These are phyloP conservation scores for Talpa occidentalis DNA, from an alignment of 2,113 vertebrate species.

Conservation along the genomic window DNA sequence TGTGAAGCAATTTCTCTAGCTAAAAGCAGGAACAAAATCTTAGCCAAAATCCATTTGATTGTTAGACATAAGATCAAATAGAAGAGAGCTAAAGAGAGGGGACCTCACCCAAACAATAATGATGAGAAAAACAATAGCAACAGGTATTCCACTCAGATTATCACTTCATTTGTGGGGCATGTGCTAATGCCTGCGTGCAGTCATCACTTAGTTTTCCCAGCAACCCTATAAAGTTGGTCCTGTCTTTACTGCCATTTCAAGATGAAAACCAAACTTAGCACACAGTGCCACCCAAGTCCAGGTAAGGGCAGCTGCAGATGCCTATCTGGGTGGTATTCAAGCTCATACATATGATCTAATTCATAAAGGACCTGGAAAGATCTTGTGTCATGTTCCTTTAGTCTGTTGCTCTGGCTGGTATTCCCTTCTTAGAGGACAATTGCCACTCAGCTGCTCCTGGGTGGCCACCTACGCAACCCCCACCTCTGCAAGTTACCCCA, in stretches of 20 bases:
- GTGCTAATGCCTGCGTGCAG: accelerated
- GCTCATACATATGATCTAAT: not conserved
- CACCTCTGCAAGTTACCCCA: not conserved
- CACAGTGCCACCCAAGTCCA: not conserved
- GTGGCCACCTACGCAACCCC: not conserved
- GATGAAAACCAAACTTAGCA: not conserved
- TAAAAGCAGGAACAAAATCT: not conserved
- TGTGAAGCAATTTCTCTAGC: not conserved
- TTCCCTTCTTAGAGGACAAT: not conserved
- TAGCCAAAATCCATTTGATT: not conserved
- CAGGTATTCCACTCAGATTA: not conserved
- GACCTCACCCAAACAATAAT: not conserved
- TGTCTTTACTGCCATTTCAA: not conserved
- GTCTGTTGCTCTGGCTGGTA: no score
- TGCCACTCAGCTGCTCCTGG: not conserved
- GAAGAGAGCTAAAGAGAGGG: not conserved
- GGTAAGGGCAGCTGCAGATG: not conserved
- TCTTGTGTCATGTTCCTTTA: no score
- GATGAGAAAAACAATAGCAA: not conserved
- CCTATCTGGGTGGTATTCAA: not conserved
- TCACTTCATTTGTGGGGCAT: not conserved
- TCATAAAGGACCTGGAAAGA: not conserved
- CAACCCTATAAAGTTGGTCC: no score
- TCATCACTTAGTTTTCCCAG: not conserved
- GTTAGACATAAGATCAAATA: conserved; percentile 7